phyloP scores from a whole-genome alignment of 2,797 vertebrate genomes.

The Phataginus tetradactyla region DNA sequence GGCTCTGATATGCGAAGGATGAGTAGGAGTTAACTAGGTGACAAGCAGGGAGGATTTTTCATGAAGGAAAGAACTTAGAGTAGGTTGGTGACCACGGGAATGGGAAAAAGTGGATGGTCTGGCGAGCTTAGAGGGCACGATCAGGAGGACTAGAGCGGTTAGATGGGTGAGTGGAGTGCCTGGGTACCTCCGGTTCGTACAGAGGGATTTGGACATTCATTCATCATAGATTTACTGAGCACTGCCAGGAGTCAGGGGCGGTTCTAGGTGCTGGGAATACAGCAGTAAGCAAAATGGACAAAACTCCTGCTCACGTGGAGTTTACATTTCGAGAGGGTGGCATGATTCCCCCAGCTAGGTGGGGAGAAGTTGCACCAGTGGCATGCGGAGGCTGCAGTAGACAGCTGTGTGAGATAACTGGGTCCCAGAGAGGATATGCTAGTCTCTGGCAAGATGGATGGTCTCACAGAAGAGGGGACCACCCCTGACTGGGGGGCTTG shows the following conservation, averaged over 20 bases:
- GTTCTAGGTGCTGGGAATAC: background rate
- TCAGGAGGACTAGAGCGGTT: background rate
- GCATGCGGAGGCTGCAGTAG: background rate
- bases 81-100: background rate
- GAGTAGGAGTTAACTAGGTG: background rate
- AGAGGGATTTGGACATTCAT: background rate
- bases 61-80: background rate
- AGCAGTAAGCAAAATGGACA: background rate
- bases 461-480: background rate
- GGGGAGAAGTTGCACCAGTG: background rate
- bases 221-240: background rate
- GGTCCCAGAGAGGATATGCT: background rate
- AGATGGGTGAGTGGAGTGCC: background rate
- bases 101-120: background rate
- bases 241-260: background rate
- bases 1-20: background rate
- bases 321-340: background rate
- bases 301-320: background rate
- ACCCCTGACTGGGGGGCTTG: background rate
- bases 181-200: background rate
- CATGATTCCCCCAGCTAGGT: background rate
- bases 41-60: background rate
- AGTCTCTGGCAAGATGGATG: background rate
- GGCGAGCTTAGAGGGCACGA: background rate
- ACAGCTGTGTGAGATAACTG: background rate